These are phyloP conservation scores for Listronotus oregonensis DNA, from an alignment of 1,140 invertebrate species.

Conservation along the genomic window DNA sequence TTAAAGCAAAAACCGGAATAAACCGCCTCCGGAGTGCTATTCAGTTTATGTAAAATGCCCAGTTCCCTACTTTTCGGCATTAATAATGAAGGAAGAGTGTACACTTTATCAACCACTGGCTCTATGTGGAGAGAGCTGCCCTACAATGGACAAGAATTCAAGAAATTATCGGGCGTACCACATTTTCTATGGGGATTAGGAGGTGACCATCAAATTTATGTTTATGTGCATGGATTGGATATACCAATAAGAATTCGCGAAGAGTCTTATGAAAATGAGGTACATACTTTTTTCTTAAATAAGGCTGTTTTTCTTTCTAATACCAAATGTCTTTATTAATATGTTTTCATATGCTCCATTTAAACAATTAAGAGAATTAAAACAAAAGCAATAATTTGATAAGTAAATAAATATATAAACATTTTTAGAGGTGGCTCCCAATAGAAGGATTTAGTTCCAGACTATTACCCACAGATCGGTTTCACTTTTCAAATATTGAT, in stretches of 20 bases:
- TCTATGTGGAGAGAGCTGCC: constrained; percentile 83
- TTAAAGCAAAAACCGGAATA: too few relatives aligned
- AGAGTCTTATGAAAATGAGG: constrained; percentile 91
- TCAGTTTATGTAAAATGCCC: constrained; percentile 60
- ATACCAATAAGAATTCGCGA: constrained; percentile 88
- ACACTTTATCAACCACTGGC: constrained; percentile 76
- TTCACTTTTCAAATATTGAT: constrained; percentile 82
- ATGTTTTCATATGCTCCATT: too few relatives aligned
- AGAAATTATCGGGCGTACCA: constrained; percentile 80
- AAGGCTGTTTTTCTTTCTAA: too few relatives aligned
- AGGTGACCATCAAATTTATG: constrained; percentile 88
- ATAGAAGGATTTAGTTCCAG: constrained; percentile 82
- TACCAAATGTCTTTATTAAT: too few relatives aligned
- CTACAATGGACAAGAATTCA: constrained; percentile 83
- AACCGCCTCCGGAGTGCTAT: background rate
- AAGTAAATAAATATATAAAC: too few relatives aligned
- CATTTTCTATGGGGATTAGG: constrained; percentile 90
- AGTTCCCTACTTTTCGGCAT: constrained; percentile 82
- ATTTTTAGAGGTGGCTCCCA: constrained; percentile 81
- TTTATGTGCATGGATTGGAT: constrained; percentile 85
- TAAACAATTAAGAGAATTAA: too few relatives aligned
- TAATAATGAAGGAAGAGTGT: constrained; percentile 85
- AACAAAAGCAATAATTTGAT: too few relatives aligned
- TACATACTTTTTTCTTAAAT: constrained; percentile 49
- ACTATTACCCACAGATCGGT: constrained; percentile 84